phyloP scores from a whole-genome alignment of 2,113 vertebrate genomes.

The Chroicocephalus ridibundus region DNA sequence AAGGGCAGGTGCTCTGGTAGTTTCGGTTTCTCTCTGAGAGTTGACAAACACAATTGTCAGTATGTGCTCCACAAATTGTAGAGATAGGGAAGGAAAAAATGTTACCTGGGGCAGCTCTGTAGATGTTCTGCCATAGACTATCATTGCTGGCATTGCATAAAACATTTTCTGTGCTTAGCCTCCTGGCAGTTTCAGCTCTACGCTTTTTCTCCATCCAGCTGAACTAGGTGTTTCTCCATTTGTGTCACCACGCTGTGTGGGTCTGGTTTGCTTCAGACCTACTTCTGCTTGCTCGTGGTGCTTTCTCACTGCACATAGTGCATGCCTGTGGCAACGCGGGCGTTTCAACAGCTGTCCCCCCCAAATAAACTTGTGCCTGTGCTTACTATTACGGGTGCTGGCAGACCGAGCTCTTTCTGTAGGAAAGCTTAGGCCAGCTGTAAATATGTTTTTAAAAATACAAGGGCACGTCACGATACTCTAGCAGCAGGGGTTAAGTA shows the following conservation, averaged over 20 bases:
- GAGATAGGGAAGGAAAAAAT: not conserved
- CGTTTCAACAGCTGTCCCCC: not conserved
- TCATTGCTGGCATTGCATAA: not conserved
- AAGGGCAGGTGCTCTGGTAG: not conserved
- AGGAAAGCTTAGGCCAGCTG: not conserved
- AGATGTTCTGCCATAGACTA: not conserved
- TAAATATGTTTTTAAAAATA: not conserved
- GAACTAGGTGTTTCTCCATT: not conserved
- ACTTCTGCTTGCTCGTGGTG: rapidly evolving
- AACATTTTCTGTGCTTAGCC: not conserved
- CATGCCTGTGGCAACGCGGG: not conserved
- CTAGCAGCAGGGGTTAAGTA: not conserved
- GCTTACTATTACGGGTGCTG: not conserved
- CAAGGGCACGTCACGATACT: rapidly evolving
- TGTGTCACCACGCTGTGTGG: not conserved
- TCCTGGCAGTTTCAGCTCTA: not conserved
- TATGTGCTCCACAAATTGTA: not conserved
- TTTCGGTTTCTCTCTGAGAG: not conserved
- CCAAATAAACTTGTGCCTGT: not conserved
- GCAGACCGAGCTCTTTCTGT: not conserved
- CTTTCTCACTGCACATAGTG: not conserved
- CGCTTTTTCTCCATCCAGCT: not conserved
- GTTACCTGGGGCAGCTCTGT: not conserved
- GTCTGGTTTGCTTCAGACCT: not conserved
- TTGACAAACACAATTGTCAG: not conserved